Evolutionary conservation across 2,888 invertebrate genomes (phyloP), one percentile per base, ranked within the genome.

Genomic region (Ormyrus labotus): DNA sequence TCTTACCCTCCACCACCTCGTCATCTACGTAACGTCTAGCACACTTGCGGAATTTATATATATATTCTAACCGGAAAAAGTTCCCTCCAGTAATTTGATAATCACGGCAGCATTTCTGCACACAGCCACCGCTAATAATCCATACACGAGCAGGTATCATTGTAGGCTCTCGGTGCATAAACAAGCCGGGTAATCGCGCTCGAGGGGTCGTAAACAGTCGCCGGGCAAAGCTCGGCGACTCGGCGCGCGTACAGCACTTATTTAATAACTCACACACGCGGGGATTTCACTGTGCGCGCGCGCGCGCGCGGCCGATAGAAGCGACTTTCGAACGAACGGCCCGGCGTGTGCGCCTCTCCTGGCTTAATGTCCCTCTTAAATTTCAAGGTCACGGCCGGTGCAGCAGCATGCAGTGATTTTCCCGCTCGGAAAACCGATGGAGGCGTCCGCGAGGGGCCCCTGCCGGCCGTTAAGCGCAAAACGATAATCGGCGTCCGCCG

Each of bases 281-380:
- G 11, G 8, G 11, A 68, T 1, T 7, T 34, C 34, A 34, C 34
- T 55, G 19, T 8, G 10, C 50, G 51, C 48, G 10, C 7, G 51
- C 48, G 10, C 7, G 8, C 10, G 65, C 19, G 8, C 10, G 65
- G 10, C 7, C n/a, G n/a, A n/a, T n/a, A 13, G 50, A n/a, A 10
- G n/a, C 13, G 65, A 13, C 50, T n/a, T n/a, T n/a, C 50, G 13
- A 6, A 65, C 10, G 48, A 6, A n/a, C 5, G 58, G n/a, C 48
- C 5, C 60, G 61, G 34, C 9, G 5, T 7, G 1, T 13, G 47
- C 19, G 48, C 10, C 19, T 69, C 19, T 45, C 57, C 64, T 51
- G 19, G 19, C 7, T 60, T 65, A 75, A 53, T 19, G 55, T 19
- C 73, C 55, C 61, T 69, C 68, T 63, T 70, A 7, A 55, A 58